These are phyloP conservation scores for Cuniculus paca DNA, from an alignment of 2,797 vertebrate genomes.

Conservation along the genomic window DNA sequence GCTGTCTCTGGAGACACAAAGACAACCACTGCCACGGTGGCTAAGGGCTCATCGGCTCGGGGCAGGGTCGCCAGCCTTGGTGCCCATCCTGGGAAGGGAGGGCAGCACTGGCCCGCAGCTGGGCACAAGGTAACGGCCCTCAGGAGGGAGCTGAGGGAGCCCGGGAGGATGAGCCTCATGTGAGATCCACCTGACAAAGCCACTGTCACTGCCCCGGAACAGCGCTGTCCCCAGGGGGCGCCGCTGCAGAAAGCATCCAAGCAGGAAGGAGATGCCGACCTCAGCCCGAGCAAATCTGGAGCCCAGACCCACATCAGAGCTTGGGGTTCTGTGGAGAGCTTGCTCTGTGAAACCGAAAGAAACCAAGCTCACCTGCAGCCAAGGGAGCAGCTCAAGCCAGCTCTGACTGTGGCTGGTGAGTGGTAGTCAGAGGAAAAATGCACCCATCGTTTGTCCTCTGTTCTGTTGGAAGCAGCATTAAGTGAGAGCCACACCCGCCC, in stretches of 20 bases:
- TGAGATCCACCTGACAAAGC: conserved; percentile 91
- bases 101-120: conserved; percentile 85
- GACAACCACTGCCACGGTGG: background rate
- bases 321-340: background rate
- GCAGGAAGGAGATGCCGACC: conserved; percentile 75
- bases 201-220: conserved; percentile 85
- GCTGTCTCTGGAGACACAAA: background rate
- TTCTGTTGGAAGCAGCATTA: background rate
- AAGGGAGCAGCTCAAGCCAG: background rate
- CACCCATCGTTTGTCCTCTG: background rate
- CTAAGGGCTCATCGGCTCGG: background rate
- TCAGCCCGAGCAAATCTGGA: conserved; percentile 62
- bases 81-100: conserved; percentile 33
- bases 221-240: conserved; percentile 81
- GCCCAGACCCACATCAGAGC: background rate
- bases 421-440: background rate
- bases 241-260: conserved; percentile 85
- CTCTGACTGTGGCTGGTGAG: background rate
- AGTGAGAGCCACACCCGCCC: background rate
- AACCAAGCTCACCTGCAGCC: background rate
- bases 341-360: background rate
- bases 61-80: background rate
- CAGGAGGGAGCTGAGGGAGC: conserved; percentile 83
- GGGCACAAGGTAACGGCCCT: conserved; percentile 87
- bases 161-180: conserved; percentile 86